Base-by-base conservation (phyloP, 2,888 invertebrate genomes). In the Eilema caniola region DNA sequence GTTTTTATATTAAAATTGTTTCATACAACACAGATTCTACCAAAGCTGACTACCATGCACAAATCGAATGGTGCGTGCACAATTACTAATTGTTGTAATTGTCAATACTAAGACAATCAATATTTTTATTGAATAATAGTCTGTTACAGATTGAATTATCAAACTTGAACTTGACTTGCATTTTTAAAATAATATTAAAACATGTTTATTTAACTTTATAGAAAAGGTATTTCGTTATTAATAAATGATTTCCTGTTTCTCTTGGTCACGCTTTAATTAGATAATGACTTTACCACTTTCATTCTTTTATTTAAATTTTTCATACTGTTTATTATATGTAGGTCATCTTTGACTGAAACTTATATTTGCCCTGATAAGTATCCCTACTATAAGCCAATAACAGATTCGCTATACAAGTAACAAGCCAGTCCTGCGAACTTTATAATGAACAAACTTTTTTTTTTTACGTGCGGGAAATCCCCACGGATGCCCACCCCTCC, bases 51-150 rank as follows among this genome's bases (percentile, higher is more conserved):
- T 73, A 75, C 80, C 79, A 80, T 77, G 72, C 78, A 79, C 77
- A 73, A 83, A 80, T 80, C 72, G 74, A 77, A 84, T 73, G 57
- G 71, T 74, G 66, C 82, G 79, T 82, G 75, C 69, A 77, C 71
- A 82, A 83, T 83, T 75, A 71, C 66, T 74, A 82, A 83, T 76
- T 74, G 78, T 74, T 75, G 69, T 80, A 80, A 83, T 82, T 83
- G 84, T 75, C 82, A 81, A 82, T 81, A 78, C 64, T 59, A 78
- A 83, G 70, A 81, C 75, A 80, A 80, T 77, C 70, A 84, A 83
- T 74, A 74, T 73, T 78, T 74, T 82, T 72, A 75, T 75, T n/a
- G 71, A 64, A 64, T 72, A 72, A 80, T 76, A 64, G 72, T 65
- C 64, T 80, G 78, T 81, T 78, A 75, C 81, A 69, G 72, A 82